Evolutionary conservation across 1,140 invertebrate genomes (phyloP).

Genomic region (Rhyacophila brunnea): DNA sequence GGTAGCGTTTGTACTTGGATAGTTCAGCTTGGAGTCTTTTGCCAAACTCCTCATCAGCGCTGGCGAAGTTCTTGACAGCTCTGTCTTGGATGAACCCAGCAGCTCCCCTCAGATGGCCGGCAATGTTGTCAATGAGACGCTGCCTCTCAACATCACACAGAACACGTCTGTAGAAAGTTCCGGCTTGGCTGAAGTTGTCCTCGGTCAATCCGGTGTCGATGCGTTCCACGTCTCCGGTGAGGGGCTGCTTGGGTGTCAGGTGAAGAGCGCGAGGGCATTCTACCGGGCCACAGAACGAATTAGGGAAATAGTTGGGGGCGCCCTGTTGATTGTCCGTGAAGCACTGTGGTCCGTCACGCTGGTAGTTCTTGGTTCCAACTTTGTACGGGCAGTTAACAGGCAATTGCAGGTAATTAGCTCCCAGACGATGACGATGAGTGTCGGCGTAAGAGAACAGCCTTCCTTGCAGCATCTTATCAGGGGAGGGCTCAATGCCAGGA

Average conservation of each 20-base stretch:
- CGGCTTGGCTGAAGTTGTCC: constrained; percentile 88
- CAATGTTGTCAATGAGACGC: constrained; percentile 80
- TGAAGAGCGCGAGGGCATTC: constrained; percentile 56
- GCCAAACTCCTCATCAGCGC: constrained; percentile 68
- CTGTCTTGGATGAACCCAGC: constrained; percentile 84
- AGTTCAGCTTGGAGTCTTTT: constrained; percentile 63
- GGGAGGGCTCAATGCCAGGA: constrained; percentile 87
- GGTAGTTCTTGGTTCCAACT: constrained; percentile 70
- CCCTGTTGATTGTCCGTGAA: constrained; percentile 67
- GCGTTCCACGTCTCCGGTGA: constrained; percentile 66
- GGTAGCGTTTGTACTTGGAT: constrained; percentile 55
- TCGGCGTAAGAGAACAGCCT: constrained; percentile 93
- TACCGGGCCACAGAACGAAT: constrained; percentile 85
- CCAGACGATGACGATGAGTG: constrained; percentile 91
- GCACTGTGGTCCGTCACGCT: constrained; percentile 81
- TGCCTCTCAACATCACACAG: constrained; percentile 70
- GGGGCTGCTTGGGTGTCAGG: constrained; percentile 54
- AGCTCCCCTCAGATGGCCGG: constrained; percentile 71
- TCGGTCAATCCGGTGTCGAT: constrained; percentile 79
- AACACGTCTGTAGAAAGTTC: constrained; percentile 77
- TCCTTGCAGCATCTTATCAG: constrained; percentile 94
- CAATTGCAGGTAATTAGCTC: constrained; percentile 89
- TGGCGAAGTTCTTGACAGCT: constrained; percentile 73
- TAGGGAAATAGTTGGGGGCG: constrained; percentile 94
- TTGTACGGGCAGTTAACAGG: constrained; percentile 93